These are phyloP conservation scores for Volucella zonaria DNA, from an alignment of 2,888 invertebrate genomes.

Conservation along the genomic window DNA sequence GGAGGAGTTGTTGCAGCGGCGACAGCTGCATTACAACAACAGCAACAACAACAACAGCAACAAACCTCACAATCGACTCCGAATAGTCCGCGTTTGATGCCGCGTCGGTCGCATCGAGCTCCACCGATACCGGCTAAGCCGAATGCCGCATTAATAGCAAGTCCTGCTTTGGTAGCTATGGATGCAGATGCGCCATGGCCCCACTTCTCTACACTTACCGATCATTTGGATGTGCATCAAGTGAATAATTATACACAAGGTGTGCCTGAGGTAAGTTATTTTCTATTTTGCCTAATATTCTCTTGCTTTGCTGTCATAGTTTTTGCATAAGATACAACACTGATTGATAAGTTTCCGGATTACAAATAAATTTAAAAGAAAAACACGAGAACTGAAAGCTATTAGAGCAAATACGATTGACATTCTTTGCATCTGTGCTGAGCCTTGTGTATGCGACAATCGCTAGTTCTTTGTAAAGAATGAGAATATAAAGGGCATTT, in stretches of 20 bases:
- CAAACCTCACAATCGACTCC: constrained; percentile 85
- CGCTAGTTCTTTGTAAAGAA: too few relatives aligned
- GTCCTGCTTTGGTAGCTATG: constrained; percentile 78
- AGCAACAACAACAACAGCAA: constrained; percentile 46
- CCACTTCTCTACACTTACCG: constrained; percentile 80
- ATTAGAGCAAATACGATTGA: neutral
- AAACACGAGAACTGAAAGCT: neutral
- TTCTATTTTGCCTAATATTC: neutral
- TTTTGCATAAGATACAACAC: neutral
- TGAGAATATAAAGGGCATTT: too few relatives aligned
- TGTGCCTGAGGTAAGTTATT: constrained; percentile 80
- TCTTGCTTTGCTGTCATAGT: neutral
- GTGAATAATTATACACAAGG: constrained; percentile 82
- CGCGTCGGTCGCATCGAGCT: constrained; percentile 84
- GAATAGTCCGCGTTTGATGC: constrained; percentile 88
- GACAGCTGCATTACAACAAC: constrained; percentile 35
- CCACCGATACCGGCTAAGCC: constrained; percentile 81
- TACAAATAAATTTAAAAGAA: too few relatives aligned
- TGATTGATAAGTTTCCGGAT: too few relatives aligned
- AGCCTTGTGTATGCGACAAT: too few relatives aligned
- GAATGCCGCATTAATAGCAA: constrained; percentile 76
- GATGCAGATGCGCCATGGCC: constrained; percentile 82
- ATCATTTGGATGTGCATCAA: constrained; percentile 81
- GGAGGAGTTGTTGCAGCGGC: constrained; percentile 25
- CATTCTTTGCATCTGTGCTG: too few relatives aligned